A percentile compares a stretch with the other conserved stretches of the same genome.
These are phyloP conservation scores for Gymnocephalus cernua DNA, from an alignment of 2,113 vertebrate species.

Conservation along the genomic window DNA sequence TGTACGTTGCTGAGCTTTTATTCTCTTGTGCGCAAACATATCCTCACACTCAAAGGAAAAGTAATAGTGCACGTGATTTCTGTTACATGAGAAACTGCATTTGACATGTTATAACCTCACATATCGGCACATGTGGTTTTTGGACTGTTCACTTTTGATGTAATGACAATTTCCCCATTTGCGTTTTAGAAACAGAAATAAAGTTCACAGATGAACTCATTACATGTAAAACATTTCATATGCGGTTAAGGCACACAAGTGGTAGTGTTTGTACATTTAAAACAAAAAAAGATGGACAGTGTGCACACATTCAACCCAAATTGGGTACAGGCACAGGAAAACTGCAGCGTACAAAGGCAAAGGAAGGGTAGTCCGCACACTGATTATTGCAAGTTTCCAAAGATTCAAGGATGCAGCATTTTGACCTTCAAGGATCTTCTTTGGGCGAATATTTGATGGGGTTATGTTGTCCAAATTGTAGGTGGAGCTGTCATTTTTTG, in stretches of 20 bases:
- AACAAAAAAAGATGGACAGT: not conserved
- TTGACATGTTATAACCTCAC: not conserved
- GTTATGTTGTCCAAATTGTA: not conserved
- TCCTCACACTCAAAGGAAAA: not conserved
- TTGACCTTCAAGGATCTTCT: not conserved
- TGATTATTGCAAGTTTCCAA: not conserved
- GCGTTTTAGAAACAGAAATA: not conserved
- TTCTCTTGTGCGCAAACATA: not conserved
- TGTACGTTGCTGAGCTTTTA: not conserved
- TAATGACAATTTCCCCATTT: not conserved
- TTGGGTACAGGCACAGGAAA: not conserved
- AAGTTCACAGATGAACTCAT: not conserved
- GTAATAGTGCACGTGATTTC: not conserved
- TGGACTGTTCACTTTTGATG: not conserved
- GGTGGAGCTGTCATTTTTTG: not conserved
- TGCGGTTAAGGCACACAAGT: not conserved
- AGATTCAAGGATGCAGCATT: not conserved
- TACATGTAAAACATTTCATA: not conserved
- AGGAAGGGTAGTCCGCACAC: not conserved
- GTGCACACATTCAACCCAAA: constrained; percentile 1
- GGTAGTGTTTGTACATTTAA: not conserved
- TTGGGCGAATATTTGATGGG: not conserved
- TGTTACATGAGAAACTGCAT: not conserved
- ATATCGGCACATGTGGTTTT: not conserved
- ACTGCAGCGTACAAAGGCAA: too few species aligned